phyloP scores from a whole-genome alignment of 2,113 vertebrate genomes.

The Verasper variegatus region DNA sequence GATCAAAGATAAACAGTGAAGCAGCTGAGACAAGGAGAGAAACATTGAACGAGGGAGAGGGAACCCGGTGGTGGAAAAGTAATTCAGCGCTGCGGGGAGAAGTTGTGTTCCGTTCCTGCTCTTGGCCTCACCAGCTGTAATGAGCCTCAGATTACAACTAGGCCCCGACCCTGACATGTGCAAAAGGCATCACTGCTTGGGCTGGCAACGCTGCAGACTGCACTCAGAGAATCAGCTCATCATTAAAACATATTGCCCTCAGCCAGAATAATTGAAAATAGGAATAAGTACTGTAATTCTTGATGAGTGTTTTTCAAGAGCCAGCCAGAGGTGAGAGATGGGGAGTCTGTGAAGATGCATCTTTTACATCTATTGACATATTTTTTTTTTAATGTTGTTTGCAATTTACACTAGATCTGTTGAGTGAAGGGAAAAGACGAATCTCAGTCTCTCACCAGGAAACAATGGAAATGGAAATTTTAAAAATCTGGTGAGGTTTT shows the following conservation, averaged over 20 bases:
- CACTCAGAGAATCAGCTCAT: conserved; percentile 79
- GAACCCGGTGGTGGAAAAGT: conserved; percentile 77
- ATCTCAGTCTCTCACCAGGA: neutral
- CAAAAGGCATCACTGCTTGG: conserved; percentile 77
- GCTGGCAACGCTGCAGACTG: conserved; percentile 74
- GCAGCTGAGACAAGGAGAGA: conserved; percentile 72
- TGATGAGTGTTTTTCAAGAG: conserved; percentile 62
- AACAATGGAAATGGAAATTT: neutral
- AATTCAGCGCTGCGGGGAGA: conserved; percentile 81
- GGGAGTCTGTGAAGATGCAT: conserved; percentile 35
- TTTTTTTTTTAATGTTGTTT: conserved; percentile 11
- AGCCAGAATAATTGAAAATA: conserved; percentile 81
- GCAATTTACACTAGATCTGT: conserved; percentile 9
- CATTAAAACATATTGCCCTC: conserved; percentile 85
- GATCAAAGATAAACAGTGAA: conserved; percentile 78
- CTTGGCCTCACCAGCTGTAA: conserved; percentile 80
- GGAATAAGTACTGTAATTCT: conserved; percentile 68
- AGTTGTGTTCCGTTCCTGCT: conserved; percentile 81
- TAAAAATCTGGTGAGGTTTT: neutral
- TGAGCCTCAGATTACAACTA: conserved; percentile 82
- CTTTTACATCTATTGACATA: conserved; percentile 15
- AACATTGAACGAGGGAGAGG: conserved; percentile 64
- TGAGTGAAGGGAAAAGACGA: neutral
- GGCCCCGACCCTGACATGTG: conserved; percentile 81
- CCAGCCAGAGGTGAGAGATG: conserved; percentile 37